A percentile compares a stretch with the other conserved stretches of the same genome.
Evolutionary conservation across 2,113 vertebrate genomes (phyloP).

Genomic region (Sebastes schlegelii): DNA sequence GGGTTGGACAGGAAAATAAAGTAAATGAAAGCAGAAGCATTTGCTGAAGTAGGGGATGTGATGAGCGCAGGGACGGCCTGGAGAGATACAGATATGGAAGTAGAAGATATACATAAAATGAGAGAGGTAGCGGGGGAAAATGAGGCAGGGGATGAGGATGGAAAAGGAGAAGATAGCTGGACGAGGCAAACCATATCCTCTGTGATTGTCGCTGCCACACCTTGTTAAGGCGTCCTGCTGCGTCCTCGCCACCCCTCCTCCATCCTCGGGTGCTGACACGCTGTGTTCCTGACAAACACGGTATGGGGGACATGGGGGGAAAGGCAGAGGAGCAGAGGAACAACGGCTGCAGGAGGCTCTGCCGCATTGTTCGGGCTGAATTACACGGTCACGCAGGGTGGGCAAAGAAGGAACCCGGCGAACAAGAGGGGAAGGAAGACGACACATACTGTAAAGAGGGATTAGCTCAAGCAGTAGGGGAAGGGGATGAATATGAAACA

Average conservation of each 20-base stretch:
- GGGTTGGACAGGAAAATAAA: conserved; percentile 60
- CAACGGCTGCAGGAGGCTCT: conserved; percentile 31
- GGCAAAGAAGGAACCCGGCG: conserved; percentile 39
- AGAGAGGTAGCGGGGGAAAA: conserved; percentile 15
- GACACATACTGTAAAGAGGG: conserved; percentile 52
- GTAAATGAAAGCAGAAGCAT: conserved; percentile 65
- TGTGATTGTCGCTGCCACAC: conserved; percentile 65
- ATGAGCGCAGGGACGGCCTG: conserved; percentile 50
- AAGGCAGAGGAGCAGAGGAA: conserved; percentile 23
- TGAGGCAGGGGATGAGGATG: conserved; percentile 25
- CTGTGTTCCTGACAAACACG: conserved; percentile 58
- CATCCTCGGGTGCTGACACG: conserved; percentile 47
- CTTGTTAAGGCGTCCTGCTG: conserved; percentile 63
- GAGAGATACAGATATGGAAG: conserved; percentile 46
- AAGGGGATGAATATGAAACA: conserved; percentile 36
- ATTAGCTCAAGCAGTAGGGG: conserved; percentile 55
- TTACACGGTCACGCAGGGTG: conserved; percentile 57
- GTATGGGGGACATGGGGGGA: background rate
- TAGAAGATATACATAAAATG: conserved; percentile 20
- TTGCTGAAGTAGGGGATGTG: conserved; percentile 51
- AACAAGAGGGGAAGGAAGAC: conserved; percentile 35
- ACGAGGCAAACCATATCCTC: conserved; percentile 24
- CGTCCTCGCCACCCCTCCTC: conserved; percentile 7
- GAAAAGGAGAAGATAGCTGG: conserved; percentile 30
- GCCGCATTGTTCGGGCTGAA: conserved; percentile 57